Evolutionary conservation across 1,140 invertebrate species (phyloP), one percentile per base, ranked within the genome.

Genomic region (Physella acuta): DNA sequence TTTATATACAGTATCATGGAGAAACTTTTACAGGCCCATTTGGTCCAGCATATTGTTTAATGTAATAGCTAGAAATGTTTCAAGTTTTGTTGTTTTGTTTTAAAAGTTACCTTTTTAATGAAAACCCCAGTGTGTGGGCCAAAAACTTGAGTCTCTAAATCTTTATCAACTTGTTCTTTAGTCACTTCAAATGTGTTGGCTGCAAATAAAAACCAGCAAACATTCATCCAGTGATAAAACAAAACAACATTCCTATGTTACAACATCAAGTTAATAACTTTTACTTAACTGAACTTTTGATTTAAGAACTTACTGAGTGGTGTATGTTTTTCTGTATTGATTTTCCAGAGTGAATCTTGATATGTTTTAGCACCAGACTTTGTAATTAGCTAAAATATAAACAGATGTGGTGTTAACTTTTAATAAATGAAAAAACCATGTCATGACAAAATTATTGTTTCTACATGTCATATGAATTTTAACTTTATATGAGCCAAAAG

Each of bases 71-170:
- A 11, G 39, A 31, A 60, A 60, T 60, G 34, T 60, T 26, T 60
- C 33, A 3, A 11, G 28, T 31, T 34, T 60, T 60, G 14, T 30
- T 30, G 4, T 28, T 60, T 31, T 16, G 28, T 30, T 11, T 30
- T 49, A 16, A 63, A 49, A 55, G 17, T 37, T 34, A 56, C 64
- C 52, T 53, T 67, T 55, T 67, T 67, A 33, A 39, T 56, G 34
- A 67, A 67, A 14, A 67, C 52, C 26, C 64, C 64, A 3, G 64
- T 67, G 44, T 67, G 36, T 37, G 64, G 64, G 20, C 64, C 64
- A 67, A 49, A 67, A 31, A 53, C 36, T 36, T 67, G 64, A 0
- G 24, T 26, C 26, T 67, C 51, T 28, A 67, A 28, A 37, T 67
- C 26, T 26, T 56, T 67, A 8, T 55, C 28, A 5, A 67, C 64